phyloP scores from a whole-genome alignment of 2,113 vertebrate species.

The Plecotus auritus region DNA sequence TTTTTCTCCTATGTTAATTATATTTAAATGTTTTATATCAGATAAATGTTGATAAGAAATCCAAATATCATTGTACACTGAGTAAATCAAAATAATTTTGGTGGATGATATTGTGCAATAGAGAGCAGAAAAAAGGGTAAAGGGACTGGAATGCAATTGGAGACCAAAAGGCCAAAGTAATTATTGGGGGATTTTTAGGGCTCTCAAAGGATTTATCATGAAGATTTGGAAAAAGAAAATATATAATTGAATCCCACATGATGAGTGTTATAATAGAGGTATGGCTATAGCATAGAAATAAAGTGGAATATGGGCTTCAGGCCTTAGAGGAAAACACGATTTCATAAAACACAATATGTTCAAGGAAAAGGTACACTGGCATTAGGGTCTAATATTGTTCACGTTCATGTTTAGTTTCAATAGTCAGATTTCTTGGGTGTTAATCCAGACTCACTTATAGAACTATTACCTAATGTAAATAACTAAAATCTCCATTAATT shows the following conservation, averaged over 20 bases:
- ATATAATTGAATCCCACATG: not conserved
- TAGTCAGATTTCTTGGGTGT: not conserved
- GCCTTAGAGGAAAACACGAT: not conserved
- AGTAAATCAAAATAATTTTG: not conserved
- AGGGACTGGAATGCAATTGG: not conserved
- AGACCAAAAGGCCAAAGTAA: not conserved
- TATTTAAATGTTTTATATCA: not conserved
- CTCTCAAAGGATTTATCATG: not conserved
- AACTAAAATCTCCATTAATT: not conserved
- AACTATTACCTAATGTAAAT: not conserved
- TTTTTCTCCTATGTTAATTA: not conserved
- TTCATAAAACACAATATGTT: not conserved
- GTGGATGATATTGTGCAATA: not conserved
- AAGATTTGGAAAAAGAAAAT: not conserved
- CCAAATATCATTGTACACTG: not conserved
- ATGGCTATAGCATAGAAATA: not conserved
- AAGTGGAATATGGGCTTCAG: not conserved
- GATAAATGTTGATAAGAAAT: not conserved
- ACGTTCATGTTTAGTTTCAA: not conserved
- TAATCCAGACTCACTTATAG: not conserved
- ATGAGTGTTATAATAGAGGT: not conserved
- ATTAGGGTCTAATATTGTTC: not conserved
- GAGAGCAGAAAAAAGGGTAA: not conserved
- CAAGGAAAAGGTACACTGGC: not conserved
- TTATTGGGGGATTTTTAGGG: not conserved